Evolutionary conservation across 2,888 invertebrate species (phyloP).

Genomic region (Pachydiplax longipennis): DNA sequence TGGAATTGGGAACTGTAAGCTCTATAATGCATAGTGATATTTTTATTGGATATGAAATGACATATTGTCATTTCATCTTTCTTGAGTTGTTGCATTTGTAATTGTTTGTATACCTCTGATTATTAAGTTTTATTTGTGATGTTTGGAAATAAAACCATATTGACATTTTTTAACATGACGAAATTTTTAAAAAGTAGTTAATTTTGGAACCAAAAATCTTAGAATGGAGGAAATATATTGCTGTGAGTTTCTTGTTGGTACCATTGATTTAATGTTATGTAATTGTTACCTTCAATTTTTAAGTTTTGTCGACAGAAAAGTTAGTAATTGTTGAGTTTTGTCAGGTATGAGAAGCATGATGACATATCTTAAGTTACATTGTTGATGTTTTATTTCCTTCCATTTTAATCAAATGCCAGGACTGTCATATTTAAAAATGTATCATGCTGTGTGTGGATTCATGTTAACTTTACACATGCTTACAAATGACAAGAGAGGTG

Average conservation of each 20-base stretch:
- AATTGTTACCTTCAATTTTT: conserved; percentile 24
- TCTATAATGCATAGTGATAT: no score
- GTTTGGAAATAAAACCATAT: no score
- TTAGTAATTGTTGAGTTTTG: conserved; percentile 26
- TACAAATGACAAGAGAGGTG: conserved; percentile 25
- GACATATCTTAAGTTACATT: background rate
- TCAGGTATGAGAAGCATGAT: background rate
- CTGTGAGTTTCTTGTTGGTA: background rate
- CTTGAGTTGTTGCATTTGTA: no score
- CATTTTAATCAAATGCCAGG: background rate
- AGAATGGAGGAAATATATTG: no score
- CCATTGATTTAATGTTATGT: background rate
- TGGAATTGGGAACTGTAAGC: no score
- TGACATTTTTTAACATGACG: no score
- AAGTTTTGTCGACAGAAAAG: background rate
- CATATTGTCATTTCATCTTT: no score
- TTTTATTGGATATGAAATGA: no score
- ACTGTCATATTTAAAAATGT: background rate
- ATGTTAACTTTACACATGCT: background rate
- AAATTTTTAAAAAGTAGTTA: no score
- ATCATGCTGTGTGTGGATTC: background rate
- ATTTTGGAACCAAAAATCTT: no score
- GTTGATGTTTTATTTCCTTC: background rate
- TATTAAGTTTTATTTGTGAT: no score
- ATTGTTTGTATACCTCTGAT: no score